Percentiles rank a stretch among this genome's conserved stretches.
Conservation (phyloP, 2,797 vertebrate genomes). For the Rhinogobio ventralis region DNA sequence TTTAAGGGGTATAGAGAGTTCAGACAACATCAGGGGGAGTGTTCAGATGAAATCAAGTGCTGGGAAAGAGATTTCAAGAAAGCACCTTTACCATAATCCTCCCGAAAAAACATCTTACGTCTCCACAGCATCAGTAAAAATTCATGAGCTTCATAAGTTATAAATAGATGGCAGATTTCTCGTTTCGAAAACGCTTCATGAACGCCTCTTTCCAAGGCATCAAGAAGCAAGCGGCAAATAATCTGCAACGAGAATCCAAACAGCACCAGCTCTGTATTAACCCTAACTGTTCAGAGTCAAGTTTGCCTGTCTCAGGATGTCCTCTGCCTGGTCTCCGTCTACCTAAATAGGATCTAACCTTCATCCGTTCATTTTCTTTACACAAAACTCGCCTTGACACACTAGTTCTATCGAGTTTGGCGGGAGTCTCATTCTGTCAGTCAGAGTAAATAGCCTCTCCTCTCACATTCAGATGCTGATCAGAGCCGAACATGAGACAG, state of each 20-base stretch:
- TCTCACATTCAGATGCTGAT: constrained; percentile 35
- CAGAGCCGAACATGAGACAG: constrained; percentile 41
- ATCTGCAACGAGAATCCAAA: background rate
- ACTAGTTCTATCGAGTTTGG: constrained; percentile 6
- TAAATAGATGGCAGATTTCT: background rate
- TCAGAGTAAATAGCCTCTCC: constrained; percentile 38
- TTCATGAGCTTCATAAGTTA: constrained; percentile 12
- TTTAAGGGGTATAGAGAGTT: constrained; percentile 28
- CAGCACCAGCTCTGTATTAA: background rate
- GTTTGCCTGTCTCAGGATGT: background rate
- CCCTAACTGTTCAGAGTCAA: background rate
- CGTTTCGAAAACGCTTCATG: background rate
- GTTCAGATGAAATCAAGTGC: background rate
- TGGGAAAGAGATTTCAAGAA: constrained; percentile 22
- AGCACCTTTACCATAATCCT: constrained; percentile 4
- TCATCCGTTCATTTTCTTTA: background rate
- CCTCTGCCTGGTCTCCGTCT: background rate
- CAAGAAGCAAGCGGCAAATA: background rate
- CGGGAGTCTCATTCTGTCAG: constrained; percentile 37
- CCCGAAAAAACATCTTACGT: constrained; percentile 9
- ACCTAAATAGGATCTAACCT: background rate
- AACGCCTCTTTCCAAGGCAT: background rate
- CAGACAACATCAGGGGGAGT: constrained; percentile 21
- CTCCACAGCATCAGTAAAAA: constrained; percentile 18
- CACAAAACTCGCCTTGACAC: background rate